A percentile compares a stretch with the other conserved stretches of the same genome.
phyloP scores from a whole-genome alignment of 1,140 invertebrate genomes.

The Popillia japonica region DNA sequence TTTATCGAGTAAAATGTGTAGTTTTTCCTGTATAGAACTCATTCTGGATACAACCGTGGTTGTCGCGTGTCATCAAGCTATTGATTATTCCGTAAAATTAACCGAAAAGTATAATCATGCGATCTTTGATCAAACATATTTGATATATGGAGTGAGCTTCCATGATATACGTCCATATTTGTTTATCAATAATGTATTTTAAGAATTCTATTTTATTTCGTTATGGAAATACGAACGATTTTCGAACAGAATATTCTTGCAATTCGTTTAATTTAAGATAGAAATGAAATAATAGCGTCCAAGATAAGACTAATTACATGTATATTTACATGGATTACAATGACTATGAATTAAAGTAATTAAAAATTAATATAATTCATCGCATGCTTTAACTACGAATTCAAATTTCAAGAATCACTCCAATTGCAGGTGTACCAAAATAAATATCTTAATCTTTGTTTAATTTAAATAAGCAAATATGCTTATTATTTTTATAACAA shows the following conservation, averaged over 20 bases:
- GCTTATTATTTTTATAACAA: too few species aligned
- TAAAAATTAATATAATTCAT: too few species aligned
- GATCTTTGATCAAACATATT: constrained; percentile 36
- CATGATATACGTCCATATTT: neutral
- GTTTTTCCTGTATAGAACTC: constrained; percentile 40
- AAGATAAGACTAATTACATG: too few species aligned
- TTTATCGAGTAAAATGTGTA: constrained; percentile 41
- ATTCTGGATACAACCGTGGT: constrained; percentile 27
- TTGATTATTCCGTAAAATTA: constrained; percentile 42
- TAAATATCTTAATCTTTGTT: neutral
- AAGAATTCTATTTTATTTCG: neutral
- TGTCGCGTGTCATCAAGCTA: constrained; percentile 44
- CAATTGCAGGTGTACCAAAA: neutral
- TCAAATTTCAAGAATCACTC: too few species aligned
- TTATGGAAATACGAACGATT: neutral
- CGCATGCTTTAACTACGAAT: too few species aligned
- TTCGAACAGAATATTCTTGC: neutral
- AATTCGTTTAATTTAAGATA: neutral
- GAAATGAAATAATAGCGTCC: neutral
- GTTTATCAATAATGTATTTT: neutral
- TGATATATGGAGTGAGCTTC: neutral
- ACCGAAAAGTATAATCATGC: constrained; percentile 37
- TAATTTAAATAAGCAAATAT: neutral
- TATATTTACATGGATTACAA: too few species aligned
- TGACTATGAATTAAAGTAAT: too few species aligned